phyloP scores from a whole-genome alignment of 2,888 invertebrate genomes.

The Temnothorax unifasciatus region DNA sequence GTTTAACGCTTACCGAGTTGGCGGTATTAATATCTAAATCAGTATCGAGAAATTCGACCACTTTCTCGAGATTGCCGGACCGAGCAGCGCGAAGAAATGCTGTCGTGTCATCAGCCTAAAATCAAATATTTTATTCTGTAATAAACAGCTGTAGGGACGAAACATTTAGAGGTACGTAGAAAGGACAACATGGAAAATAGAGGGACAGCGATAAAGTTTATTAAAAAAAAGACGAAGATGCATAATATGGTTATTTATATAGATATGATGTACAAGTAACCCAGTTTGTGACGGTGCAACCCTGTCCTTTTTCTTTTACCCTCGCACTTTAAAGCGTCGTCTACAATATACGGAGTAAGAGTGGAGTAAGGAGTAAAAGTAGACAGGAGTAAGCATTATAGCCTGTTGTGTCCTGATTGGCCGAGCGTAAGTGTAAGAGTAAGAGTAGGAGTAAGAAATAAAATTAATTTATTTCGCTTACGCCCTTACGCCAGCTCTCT shows the following conservation, averaged over 20 bases:
- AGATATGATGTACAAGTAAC: slow-evolving; percentile 30
- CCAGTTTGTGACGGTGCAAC: slow-evolving; percentile 24
- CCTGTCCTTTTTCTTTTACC: slow-evolving; percentile 25
- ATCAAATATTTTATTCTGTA: slow-evolving; percentile 64
- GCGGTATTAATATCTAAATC: slow-evolving; percentile 98
- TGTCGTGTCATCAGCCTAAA: slow-evolving; percentile 97
- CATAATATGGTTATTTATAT: slow-evolving; percentile 45
- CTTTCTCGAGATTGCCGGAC: slow-evolving; percentile 98
- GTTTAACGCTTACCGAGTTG: slow-evolving; percentile 92
- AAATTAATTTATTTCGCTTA: no score
- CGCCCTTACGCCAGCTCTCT: no score
- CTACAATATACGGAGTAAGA: no score
- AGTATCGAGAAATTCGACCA: slow-evolving; percentile 96
- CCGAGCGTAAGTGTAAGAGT: no score
- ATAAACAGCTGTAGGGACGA: background rate
- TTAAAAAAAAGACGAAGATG: slow-evolving; percentile 18
- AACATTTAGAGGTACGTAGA: background rate
- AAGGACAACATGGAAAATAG: slow-evolving; percentile 6
- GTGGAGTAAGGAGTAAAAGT: no score
- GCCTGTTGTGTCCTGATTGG: no score
- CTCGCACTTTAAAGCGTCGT: background rate
- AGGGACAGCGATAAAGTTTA: background rate
- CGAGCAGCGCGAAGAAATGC: slow-evolving; percentile 98
- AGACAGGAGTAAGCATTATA: no score
- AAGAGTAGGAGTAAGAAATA: no score